Base-by-base conservation (phyloP, 2,888 invertebrate genomes). In the Amphipyra tragopoginis region DNA sequence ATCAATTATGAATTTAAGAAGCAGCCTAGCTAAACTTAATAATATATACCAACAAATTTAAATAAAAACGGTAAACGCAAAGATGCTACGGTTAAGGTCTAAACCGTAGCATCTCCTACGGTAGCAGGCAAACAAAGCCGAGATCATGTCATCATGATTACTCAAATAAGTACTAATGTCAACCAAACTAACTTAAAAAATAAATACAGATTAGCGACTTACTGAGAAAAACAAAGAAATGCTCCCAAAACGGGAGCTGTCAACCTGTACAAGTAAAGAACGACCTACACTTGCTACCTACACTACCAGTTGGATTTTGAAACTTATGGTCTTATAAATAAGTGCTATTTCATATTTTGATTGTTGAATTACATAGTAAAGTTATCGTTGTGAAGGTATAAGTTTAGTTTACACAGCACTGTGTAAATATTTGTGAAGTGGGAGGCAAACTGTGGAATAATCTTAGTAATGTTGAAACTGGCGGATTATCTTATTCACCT, bases 351-450 rank as follows among this genome's bases (percentile, higher is more conserved):
- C 68, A 50, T 14, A 1, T 2, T 59, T 36, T 2, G 26, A 3
- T 8, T 15, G 9, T 51, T 44, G 38, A 33, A 72, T 61, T 56
- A 10, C 64, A 34, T 57, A 59, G 76, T 66, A 83, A 70, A 70
- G 64, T 50, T 80, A 79, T 74, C 52, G 69, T 82, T 79, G 85
- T 80, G 36, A 38, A 70, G 63, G 77, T 62, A 67, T 83, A 78
- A 71, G 85, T 84, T 87, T 75, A 78, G 89, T 90, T 91, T 89
- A 87, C 87, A 85, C 82, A 87, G 86, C 73, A 76, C 75, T 82
- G 79, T 82, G 84, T 88, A 90, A 93, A 93, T 91, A 89, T 93
- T 93, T 89, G 88, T 83, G 71, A 78, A 86, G 86, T 79, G 81
- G 72, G 75, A 86, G 79, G 75, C 87, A 88, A 90, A 90, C 87